Conservation (phyloP, 2,888 invertebrate species). For the Fragum sueziense region DNA sequence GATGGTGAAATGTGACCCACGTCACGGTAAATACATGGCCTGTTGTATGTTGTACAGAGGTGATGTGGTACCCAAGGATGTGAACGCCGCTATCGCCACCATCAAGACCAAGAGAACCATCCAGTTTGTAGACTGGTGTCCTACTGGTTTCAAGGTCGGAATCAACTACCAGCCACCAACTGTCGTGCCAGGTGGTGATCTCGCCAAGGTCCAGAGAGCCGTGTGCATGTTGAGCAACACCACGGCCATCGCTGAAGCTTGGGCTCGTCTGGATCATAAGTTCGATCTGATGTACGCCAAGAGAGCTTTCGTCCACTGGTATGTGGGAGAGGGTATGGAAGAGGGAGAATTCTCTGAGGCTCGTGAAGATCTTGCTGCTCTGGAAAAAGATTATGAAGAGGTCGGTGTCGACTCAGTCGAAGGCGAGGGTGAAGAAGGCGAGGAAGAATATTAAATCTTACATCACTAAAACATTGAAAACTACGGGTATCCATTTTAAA, state of each 20-base stretch:
- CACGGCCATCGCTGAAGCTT: slow-evolving; percentile 94
- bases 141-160: slow-evolving; percentile 84
- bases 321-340: slow-evolving; percentile 71
- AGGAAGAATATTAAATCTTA: too few relatives aligned
- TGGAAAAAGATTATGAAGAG: slow-evolving; percentile 74
- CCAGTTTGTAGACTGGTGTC: slow-evolving; percentile 80
- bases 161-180: slow-evolving; percentile 93
- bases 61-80: slow-evolving; percentile 84
- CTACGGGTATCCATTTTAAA: too few relatives aligned
- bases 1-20: slow-evolving; percentile 90
- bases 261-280: slow-evolving; percentile 86
- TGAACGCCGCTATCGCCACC: slow-evolving; percentile 77
- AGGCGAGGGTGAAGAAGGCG: slow-evolving; percentile 40
- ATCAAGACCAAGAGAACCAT: slow-evolving; percentile 80
- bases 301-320: slow-evolving; percentile 69
- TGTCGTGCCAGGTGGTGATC: slow-evolving; percentile 84
- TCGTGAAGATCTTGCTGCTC: slow-evolving; percentile 74
- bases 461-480: too few relatives aligned
- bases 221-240: slow-evolving; percentile 95
- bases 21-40: slow-evolving; percentile 89
- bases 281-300: slow-evolving; percentile 72
- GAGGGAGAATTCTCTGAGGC: slow-evolving; percentile 74
- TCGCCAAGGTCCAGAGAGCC: slow-evolving; percentile 85
- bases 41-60: slow-evolving; percentile 97
- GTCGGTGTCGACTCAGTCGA: slow-evolving; percentile 53